These are phyloP conservation scores for Pelvicachromis taeniatus DNA, from an alignment of 2,113 vertebrate species.

Conservation along the genomic window DNA sequence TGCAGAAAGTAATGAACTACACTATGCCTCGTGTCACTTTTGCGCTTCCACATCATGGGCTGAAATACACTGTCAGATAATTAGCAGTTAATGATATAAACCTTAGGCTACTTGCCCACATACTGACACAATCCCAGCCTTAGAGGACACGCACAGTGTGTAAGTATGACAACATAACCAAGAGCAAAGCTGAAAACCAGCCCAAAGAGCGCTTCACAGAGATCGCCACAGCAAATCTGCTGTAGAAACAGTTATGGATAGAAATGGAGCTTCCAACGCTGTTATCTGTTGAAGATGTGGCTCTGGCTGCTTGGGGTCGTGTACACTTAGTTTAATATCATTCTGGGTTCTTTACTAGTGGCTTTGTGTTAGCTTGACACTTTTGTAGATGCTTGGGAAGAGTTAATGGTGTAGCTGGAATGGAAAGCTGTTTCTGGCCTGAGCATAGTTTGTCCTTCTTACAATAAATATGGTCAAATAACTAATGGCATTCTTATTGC, in stretches of 20 bases:
- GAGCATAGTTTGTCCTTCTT: background rate
- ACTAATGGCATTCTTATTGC: no score
- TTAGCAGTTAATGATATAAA: background rate
- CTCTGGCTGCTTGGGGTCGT: background rate
- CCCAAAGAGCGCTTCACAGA: background rate
- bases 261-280: background rate
- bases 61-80: background rate
- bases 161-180: background rate
- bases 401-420: background rate
- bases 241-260: background rate
- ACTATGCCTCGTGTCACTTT: background rate
- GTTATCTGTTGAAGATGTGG: background rate
- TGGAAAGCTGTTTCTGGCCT: background rate
- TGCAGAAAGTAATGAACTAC: background rate
- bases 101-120: background rate
- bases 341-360: background rate
- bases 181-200: background rate
- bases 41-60: background rate
- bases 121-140: accelerated
- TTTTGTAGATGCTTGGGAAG: background rate
- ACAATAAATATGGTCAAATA: background rate
- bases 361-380: background rate
- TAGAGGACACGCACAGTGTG: background rate
- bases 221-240: background rate
- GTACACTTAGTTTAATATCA: background rate